Percentiles rank a stretch among this genome's conserved stretches.
Conservation (phyloP, 2,797 vertebrate species). For the Helicolenus hilgendorfi region DNA sequence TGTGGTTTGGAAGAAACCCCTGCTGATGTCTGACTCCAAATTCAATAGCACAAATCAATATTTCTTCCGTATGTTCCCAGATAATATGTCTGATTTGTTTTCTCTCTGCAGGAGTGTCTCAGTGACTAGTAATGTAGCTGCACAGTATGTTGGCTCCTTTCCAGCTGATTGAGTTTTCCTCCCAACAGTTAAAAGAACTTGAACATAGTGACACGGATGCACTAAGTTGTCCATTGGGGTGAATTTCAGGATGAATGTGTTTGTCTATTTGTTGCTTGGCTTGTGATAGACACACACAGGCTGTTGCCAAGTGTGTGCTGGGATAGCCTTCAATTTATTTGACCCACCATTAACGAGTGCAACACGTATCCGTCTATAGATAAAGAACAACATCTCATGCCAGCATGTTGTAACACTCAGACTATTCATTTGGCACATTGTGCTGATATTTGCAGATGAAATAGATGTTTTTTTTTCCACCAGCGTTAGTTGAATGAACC, state of each 20-base stretch:
- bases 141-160: neutral
- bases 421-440: neutral
- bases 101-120: neutral
- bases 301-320: neutral
- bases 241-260: neutral
- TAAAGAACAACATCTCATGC: neutral
- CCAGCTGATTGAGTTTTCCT: neutral
- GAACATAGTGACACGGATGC: neutral
- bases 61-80: neutral
- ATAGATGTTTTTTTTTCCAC: neutral
- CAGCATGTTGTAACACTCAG: neutral
- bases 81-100: neutral
- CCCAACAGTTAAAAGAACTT: neutral
- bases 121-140: neutral
- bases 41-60: neutral
- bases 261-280: neutral
- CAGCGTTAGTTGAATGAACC: constrained; percentile 4
- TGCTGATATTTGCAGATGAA: constrained; percentile 9
- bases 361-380: neutral
- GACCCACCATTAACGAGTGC: neutral
- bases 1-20: neutral
- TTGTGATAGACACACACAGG: neutral
- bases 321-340: neutral
- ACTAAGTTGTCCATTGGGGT: neutral
- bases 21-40: neutral